These are phyloP conservation scores for Planiliza haematocheilus DNA, from an alignment of 2,113 vertebrate genomes.

Conservation along the genomic window DNA sequence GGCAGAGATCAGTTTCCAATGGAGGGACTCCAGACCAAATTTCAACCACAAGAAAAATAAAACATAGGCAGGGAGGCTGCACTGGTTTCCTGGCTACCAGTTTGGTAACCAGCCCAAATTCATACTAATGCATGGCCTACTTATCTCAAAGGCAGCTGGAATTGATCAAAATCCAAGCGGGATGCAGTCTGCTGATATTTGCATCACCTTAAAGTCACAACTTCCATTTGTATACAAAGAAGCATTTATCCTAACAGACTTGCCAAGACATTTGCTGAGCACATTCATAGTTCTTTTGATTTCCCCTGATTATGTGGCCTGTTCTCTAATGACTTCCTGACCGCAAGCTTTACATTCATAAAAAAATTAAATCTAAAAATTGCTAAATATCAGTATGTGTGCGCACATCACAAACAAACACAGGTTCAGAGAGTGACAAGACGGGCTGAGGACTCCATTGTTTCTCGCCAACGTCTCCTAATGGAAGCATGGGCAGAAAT, in stretches of 20 bases:
- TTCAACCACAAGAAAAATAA: too few species aligned
- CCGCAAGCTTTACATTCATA: neutral
- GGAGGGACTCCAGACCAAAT: too few species aligned
- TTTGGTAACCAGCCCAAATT: neutral
- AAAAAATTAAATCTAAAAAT: neutral
- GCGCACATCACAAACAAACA: neutral
- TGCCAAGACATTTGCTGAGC: neutral
- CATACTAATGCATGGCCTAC: neutral
- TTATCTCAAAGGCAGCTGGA: neutral
- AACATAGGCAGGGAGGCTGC: too few species aligned
- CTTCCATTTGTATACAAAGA: too few species aligned
- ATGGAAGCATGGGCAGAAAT: constrained; percentile 21
- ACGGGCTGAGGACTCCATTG: neutral
- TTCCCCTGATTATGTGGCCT: neutral
- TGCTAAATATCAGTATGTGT: neutral
- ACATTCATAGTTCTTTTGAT: neutral
- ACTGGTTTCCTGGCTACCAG: too few species aligned
- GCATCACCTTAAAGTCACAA: neutral
- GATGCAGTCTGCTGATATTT: neutral
- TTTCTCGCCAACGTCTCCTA: neutral
- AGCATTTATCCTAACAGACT: neutral
- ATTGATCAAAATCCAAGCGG: neutral
- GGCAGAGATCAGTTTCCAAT: too few species aligned
- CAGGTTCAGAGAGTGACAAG: neutral
- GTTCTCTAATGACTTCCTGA: neutral